Percentiles rank a stretch among this genome's conserved stretches.
phyloP scores from a whole-genome alignment of 2,888 invertebrate genomes.

The Xestoiulus laeticollis region DNA sequence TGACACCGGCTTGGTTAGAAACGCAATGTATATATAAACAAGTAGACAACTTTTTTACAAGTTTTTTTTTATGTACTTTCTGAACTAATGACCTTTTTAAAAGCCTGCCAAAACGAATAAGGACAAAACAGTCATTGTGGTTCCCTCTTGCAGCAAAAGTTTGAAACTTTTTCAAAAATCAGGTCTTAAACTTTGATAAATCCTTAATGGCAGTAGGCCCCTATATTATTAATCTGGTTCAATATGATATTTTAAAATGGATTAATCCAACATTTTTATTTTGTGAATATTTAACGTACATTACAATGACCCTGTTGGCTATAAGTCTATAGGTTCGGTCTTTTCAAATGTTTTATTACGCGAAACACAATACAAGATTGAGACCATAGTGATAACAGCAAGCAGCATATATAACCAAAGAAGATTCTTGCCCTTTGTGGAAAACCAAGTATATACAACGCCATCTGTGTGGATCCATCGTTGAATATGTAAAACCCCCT shows the following conservation, averaged over 20 bases:
- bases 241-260: too few species aligned
- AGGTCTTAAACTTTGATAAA: too few species aligned
- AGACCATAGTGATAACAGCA: not conserved
- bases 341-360: not conserved
- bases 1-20: constrained; percentile 16
- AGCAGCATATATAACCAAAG: not conserved
- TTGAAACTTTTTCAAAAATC: not conserved
- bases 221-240: too few species aligned
- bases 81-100: constrained; percentile 37
- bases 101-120: not conserved
- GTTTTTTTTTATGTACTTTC: not conserved
- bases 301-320: too few species aligned
- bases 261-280: too few species aligned
- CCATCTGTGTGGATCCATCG: constrained; percentile 10
- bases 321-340: not conserved
- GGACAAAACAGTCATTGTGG: constrained; percentile 19
- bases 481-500: constrained; percentile 74
- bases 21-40: constrained; percentile 39
- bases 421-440: not conserved
- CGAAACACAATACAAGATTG: not conserved
- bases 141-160: not conserved
- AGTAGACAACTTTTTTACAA: not conserved
- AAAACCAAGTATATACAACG: not conserved
- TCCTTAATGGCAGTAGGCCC: too few species aligned
- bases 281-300: too few species aligned